Evolutionary conservation across 2,113 vertebrate genomes (phyloP).

Genomic region (Bubo bubo): DNA sequence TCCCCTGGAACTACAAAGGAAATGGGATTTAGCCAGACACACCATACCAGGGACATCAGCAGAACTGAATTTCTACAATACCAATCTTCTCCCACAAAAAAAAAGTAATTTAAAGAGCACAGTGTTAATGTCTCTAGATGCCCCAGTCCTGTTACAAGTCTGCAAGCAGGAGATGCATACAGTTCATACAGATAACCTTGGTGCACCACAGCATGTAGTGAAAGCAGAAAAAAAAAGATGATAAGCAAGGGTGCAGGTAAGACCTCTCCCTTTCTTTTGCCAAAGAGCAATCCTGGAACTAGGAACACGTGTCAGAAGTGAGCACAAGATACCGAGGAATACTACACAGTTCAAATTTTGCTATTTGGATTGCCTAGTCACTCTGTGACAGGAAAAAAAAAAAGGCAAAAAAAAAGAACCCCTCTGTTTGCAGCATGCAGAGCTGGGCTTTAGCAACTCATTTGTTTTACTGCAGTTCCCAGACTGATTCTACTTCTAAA

Average conservation of each 20-base stretch:
- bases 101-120: neutral
- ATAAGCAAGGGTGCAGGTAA: neutral
- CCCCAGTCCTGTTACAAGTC: neutral
- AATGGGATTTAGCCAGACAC: neutral
- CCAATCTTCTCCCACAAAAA: neutral
- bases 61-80: neutral
- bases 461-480: neutral
- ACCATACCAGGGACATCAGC: neutral
- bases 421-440: neutral
- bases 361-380: neutral
- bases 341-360: no score
- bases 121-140: neutral
- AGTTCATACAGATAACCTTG: neutral
- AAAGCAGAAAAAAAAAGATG: neutral
- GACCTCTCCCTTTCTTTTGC: neutral
- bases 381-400: neutral
- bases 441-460: neutral
- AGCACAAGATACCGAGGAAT: neutral
- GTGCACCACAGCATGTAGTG: neutral
- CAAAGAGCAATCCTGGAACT: neutral
- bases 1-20: slow-evolving; percentile 78
- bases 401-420: neutral
- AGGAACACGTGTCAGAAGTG: neutral
- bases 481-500: neutral
- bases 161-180: neutral